Evolutionary conservation across 2,113 vertebrate genomes (phyloP), one percentile per base, ranked within the genome.

Genomic region (Ophiodon elongatus): DNA sequence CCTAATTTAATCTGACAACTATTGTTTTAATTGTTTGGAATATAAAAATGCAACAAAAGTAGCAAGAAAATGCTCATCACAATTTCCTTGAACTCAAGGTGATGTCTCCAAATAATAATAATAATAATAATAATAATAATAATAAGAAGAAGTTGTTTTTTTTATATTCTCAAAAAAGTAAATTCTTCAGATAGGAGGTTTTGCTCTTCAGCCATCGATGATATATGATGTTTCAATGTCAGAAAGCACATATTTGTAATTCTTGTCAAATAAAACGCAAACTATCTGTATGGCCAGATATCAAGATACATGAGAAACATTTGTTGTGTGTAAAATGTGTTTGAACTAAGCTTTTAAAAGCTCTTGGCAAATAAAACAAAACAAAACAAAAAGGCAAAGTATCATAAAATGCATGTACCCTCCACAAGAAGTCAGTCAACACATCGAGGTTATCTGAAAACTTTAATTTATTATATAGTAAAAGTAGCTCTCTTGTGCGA

Each of bases 391-490:
- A 57, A 33, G 3, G 23, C 23, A 64, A 25, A 50, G 19, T 33
- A 21, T 47, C 45, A 0, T n/a, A 33, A 25, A n/a, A 25, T 41
- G 9, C 7, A 57, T 23, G 25, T 25, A 25, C 27, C 56, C 0
- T n/a, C 14, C 39, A 57, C 15, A 86, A 88, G 15, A 84, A 88
- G 21, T 68, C 43, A 67, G 71, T 64, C 68, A 43, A 70, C 31
- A 68, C 8, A 33, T 27, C 27, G 50, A n/a, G 45, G 31, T 93
- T 94, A 90, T 94, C 94, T 96, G 95, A 97, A 98, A 97, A 96
- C 95, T 94, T 92, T 67, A 93, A 93, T 97, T 97, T 98, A 98
- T 98, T 97, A 92, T 97, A 92, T 97, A 97, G 96, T 96, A 97
- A 97, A 98, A 97, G 94, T 96, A 96, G 95, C 96, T 96, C 95